phyloP scores from a whole-genome alignment of 2,888 invertebrate species.

The Eudasyphora cyanicolor region DNA sequence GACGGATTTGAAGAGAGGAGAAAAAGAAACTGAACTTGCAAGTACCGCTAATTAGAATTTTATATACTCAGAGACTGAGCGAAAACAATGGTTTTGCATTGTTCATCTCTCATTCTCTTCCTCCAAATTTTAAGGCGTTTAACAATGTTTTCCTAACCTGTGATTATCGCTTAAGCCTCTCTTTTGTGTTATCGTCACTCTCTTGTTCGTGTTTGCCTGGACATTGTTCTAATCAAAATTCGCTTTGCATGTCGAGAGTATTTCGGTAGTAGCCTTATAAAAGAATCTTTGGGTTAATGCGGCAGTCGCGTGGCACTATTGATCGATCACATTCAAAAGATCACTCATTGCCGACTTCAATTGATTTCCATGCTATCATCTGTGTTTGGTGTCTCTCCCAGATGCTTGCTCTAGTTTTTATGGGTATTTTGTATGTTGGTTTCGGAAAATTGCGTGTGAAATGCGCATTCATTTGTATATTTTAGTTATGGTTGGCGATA shows the following conservation, averaged over 20 bases:
- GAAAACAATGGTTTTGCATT: too few relatives aligned
- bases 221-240: slow-evolving; percentile 36
- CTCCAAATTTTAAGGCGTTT: slow-evolving; percentile 68
- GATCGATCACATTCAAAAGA: slow-evolving; percentile 70
- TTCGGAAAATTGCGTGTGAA: slow-evolving; percentile 70
- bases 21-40: slow-evolving; percentile 44
- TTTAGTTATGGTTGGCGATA: slow-evolving; percentile 78
- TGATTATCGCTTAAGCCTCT: slow-evolving; percentile 69
- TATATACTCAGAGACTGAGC: slow-evolving; percentile 36
- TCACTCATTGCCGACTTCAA: slow-evolving; percentile 51
- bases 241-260: slow-evolving; percentile 20
- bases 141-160: slow-evolving; percentile 74
- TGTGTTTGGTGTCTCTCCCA: slow-evolving; percentile 38
- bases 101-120: not conserved
- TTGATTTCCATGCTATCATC: slow-evolving; percentile 35
- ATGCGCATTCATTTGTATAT: slow-evolving; percentile 76
- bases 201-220: not conserved
- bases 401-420: slow-evolving; percentile 34
- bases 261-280: slow-evolving; percentile 51
- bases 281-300: slow-evolving; percentile 67
- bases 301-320: slow-evolving; percentile 79
- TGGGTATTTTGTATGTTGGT: slow-evolving; percentile 49
- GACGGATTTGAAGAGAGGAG: not conserved
- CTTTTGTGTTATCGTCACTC: slow-evolving; percentile 53
- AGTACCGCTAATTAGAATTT: slow-evolving; percentile 63